A percentile compares a stretch with the other conserved stretches of the same genome.
phyloP scores from a whole-genome alignment of 1,140 invertebrate genomes.

The Drosophila tristis region DNA sequence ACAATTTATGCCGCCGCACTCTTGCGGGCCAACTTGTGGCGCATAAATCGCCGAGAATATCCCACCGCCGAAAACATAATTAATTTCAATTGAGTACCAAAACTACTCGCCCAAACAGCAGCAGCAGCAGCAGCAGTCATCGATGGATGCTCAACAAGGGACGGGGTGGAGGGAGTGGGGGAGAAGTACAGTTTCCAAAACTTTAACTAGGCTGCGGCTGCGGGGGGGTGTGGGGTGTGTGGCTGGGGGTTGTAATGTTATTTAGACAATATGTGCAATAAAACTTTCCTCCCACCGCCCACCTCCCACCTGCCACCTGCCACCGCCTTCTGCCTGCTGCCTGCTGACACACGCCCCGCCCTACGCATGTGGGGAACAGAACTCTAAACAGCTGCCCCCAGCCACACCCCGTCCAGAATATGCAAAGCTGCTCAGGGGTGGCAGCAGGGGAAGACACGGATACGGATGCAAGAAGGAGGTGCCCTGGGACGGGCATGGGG shows the following conservation, averaged over 20 bases:
- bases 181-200: constrained; percentile 5
- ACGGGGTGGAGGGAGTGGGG: background rate
- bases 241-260: constrained; percentile 49
- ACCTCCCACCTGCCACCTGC: background rate
- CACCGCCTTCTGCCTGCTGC: background rate
- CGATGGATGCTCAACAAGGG: background rate
- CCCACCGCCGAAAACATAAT: constrained; percentile 62
- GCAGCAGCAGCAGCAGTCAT: background rate
- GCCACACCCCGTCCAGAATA: constrained; percentile 11
- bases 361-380: constrained; percentile 2
- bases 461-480: background rate
- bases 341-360: constrained; percentile 14
- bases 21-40: constrained; percentile 73
- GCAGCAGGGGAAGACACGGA: background rate
- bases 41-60: constrained; percentile 61
- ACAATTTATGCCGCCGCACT: constrained; percentile 72
- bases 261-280: constrained; percentile 79
- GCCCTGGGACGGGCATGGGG: background rate
- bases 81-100: constrained; percentile 74
- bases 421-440: constrained; percentile 41
- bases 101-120: constrained; percentile 34
- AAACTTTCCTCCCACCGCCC: constrained; percentile 50
- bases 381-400: constrained; percentile 33
- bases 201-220: no score
- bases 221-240: background rate